Percentiles rank a stretch among this genome's conserved stretches.
Conservation (phyloP, 2,888 invertebrate genomes). For the Baccha elongata region DNA sequence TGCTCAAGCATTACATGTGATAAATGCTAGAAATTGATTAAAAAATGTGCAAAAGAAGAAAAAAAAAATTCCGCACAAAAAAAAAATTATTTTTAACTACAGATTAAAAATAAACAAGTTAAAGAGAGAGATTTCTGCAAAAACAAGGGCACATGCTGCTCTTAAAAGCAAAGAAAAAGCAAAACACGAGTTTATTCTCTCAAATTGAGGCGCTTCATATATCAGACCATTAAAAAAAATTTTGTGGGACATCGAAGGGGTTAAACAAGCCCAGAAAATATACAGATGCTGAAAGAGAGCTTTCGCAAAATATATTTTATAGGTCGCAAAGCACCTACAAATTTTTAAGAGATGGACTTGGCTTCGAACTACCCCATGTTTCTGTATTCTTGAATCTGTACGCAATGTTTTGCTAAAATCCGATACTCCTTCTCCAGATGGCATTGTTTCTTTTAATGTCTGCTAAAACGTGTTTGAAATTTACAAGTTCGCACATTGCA, state of each 20-base stretch:
- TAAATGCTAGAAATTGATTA: not conserved
- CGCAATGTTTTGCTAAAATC: no score
- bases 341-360: not conserved
- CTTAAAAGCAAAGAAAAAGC: not conserved
- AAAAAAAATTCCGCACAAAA: not conserved
- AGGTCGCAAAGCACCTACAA: not conserved
- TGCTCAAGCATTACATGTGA: no score
- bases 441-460: no score
- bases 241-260: no score
- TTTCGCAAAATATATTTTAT: constrained; percentile 14
- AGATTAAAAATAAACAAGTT: not conserved
- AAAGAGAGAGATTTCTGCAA: no score
- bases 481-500: no score
- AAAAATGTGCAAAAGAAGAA: not conserved
- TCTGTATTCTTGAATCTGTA: not conserved
- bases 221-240: no score
- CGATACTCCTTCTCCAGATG: no score
- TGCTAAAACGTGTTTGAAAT: no score
- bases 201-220: not conserved
- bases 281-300: not conserved
- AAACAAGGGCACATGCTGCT: not conserved
- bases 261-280: not conserved
- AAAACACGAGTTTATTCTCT: no score
- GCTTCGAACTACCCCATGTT: not conserved
- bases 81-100: not conserved